Base-by-base conservation (phyloP, 2,888 invertebrate genomes). In the Heliconius charithonia region DNA sequence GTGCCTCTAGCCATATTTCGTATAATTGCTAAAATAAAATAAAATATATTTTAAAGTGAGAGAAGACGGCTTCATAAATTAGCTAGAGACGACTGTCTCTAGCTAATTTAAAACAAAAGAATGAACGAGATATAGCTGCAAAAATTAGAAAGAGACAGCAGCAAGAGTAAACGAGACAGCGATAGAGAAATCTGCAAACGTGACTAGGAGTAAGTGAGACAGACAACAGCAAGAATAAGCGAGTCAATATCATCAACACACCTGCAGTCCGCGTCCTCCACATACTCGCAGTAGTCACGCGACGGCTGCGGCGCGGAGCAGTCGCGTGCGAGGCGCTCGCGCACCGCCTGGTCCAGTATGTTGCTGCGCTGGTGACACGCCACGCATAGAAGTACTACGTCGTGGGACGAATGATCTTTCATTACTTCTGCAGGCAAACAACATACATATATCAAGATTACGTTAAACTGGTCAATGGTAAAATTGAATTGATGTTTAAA, bases 341-440 rank as follows among this genome's bases (percentile, higher is more conserved):
- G 95, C 83, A 97, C 88, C 7, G 89, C 87, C 75, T 95, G 91
- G 90, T 98, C 98, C 59, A 93, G 92, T 65, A 94, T 92, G 88
- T 97, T 97, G 89, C 97, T 97, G 37, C 90, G 88, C 85, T 96
- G 96, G 90, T 98, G 98, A 87, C 98, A 98, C 1, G 85, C 80
- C 63, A 95, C 93, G 89, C 98, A 98, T 72, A 98, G 89, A 80
- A 98, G 88, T 41, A 98, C 90, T 70, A 98, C 96, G 90, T 98
- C 98, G 89, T 98, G 98, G 0, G 97, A 97, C 10, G 96, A 96
- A 89, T 97, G 97, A 37, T 97, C 96, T 88, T 98, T 98, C 96
- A 98, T 96, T 65, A 97, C 93, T 73, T 96, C 96, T 96, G 92
- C 10, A 13, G 25, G 12, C 3, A 29, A 0, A 67, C 6, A 59